Base-by-base conservation (phyloP, 2,797 vertebrate species). In the Ataeniobius toweri region DNA sequence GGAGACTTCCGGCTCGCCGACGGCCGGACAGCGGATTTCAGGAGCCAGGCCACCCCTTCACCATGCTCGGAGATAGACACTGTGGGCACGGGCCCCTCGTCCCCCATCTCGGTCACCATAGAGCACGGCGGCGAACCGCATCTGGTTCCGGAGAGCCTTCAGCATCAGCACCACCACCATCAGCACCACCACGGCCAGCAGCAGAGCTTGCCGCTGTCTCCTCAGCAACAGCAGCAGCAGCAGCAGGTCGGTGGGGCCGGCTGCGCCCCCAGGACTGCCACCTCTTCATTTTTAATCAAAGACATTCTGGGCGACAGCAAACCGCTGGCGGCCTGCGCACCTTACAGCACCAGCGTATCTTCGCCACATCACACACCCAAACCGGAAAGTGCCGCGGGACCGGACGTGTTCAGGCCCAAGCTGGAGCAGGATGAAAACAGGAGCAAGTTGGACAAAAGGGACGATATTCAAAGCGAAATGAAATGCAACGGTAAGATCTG, bases 271-370 rank as follows among this genome's bases (percentile, higher is more conserved):
- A 95, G 98, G 97, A 97, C 96, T 95, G 97, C 97, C 94, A 98
- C 98, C 83, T 99, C 98, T 81, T 99, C 98, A 39, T 99, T 99
- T 90, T 83, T 99, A 91, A 99, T 99, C 94, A 99, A 98, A 95
- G 98, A 99, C 97, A 99, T 99, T 96, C 90, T 99, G 92, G 98
- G 98, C 71, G 98, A 99, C 95, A 97, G 98, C 90, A 99, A 99
- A 95, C 98, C 98, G 36, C 96, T 99, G 92, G 98, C 98, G 81
- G 97, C 98, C 31, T 99, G 98, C 86, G 98, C 98, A 75, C 98
- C 98, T 91, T 99, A 99, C 96, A 99, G 98, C 93, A 99, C 98
- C 93, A 98, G 96, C 76, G 97, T 98, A 24, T 92, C 96, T 71
- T 97, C 96, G 26, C 97, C 97, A 22, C 97, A 96, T 58, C 97